These are phyloP conservation scores for Cyanistes caeruleus DNA, from an alignment of 2,113 vertebrate genomes.

Conservation along the genomic window DNA sequence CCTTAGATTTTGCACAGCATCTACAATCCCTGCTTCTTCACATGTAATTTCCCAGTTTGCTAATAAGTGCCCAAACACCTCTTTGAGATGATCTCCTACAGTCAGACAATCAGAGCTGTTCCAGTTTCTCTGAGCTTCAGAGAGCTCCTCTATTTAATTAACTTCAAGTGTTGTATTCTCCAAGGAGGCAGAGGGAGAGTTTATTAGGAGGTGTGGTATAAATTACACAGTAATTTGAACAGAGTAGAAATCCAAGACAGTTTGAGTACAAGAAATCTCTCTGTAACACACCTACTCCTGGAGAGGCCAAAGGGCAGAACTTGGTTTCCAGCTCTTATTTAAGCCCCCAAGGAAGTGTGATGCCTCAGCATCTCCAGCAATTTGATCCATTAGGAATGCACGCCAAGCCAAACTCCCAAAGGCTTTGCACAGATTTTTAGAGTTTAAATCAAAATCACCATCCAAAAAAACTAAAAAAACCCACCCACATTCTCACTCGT, in stretches of 20 bases:
- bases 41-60: neutral
- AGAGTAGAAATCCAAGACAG: conserved; percentile 22
- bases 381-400: neutral
- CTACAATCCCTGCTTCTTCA: neutral
- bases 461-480: neutral
- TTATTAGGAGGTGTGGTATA: conserved; percentile 50
- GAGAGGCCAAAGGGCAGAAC: neutral
- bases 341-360: neutral
- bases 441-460: neutral
- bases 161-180: conserved; percentile 48
- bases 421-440: neutral
- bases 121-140: conserved; percentile 37
- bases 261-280: neutral
- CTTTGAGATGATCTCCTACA: conserved; percentile 17
- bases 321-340: neutral
- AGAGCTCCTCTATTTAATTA: conserved; percentile 64
- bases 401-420: neutral
- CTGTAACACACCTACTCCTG: neutral
- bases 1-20: neutral
- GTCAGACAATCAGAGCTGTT: conserved; percentile 46
- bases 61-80: conserved; percentile 26
- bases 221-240: conserved; percentile 34
- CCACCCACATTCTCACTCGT: neutral
- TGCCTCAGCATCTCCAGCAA: neutral
- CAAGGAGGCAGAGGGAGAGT: conserved; percentile 21